Conservation (phyloP, 1,140 invertebrate genomes). For the Agraylea sexmaculata region DNA sequence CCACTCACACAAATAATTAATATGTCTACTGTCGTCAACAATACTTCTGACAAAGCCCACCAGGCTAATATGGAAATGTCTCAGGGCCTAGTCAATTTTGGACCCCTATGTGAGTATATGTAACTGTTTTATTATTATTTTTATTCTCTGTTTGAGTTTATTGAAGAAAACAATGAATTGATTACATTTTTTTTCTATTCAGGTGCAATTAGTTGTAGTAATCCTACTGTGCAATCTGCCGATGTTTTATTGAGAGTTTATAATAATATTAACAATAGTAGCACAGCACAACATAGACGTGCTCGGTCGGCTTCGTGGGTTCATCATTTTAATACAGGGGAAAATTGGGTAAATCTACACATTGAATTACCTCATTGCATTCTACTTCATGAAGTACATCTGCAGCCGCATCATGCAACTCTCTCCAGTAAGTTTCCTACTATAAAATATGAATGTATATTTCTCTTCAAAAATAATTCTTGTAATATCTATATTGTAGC, state of each 20-base stretch:
- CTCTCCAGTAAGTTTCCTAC: constrained; percentile 50
- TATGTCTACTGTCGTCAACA: constrained; percentile 40
- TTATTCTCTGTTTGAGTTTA: background rate
- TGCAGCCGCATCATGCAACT: constrained; percentile 76
- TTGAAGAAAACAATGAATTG: background rate
- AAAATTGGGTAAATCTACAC: constrained; percentile 74
- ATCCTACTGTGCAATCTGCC: constrained; percentile 75
- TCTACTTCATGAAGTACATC: constrained; percentile 75
- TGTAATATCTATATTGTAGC: constrained; percentile 37
- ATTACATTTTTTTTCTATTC: constrained; percentile 11
- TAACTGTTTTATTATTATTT: constrained; percentile 2
- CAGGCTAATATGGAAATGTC: constrained; percentile 39
- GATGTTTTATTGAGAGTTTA: constrained; percentile 61
- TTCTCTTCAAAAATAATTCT: constrained; percentile 11
- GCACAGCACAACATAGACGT: constrained; percentile 51
- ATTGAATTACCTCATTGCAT: constrained; percentile 83
- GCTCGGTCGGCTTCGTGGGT: constrained; percentile 81
- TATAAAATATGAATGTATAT: constrained; percentile 11
- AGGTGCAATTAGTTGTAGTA: constrained; percentile 68
- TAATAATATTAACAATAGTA: constrained; percentile 25
- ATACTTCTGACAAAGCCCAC: constrained; percentile 44
- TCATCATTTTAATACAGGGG: constrained; percentile 86
- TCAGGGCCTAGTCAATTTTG: constrained; percentile 75
- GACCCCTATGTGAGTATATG: constrained; percentile 56
- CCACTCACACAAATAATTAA: constrained; percentile 34